Conservation (phyloP, 1,140 invertebrate species). For the Pseudomyrmex pallidus region DNA sequence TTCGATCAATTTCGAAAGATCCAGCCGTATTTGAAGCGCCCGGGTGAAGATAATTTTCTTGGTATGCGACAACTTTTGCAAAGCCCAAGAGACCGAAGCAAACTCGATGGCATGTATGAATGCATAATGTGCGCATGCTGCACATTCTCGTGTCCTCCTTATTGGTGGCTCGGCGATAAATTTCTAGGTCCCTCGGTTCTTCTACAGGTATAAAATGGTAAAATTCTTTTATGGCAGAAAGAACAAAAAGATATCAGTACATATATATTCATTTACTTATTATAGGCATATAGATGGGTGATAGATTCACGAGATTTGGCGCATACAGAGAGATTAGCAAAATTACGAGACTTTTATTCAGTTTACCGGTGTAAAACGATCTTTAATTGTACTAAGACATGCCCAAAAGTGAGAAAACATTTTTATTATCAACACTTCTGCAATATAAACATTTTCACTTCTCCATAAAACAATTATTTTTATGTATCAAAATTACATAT, state of each 20-base stretch:
- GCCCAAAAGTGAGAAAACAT: slow-evolving; percentile 89
- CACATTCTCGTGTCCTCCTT: slow-evolving; percentile 89
- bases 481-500: neutral
- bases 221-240: slow-evolving; percentile 5
- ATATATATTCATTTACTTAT: slow-evolving; percentile 15
- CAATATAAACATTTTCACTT: neutral
- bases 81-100: slow-evolving; percentile 88
- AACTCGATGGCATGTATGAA: slow-evolving; percentile 93
- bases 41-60: slow-evolving; percentile 85
- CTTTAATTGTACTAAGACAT: slow-evolving; percentile 92
- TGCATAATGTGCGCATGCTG: slow-evolving; percentile 91
- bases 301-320: slow-evolving; percentile 92
- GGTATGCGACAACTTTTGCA: slow-evolving; percentile 88
- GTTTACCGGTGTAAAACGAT: slow-evolving; percentile 93
- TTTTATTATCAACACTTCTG: neutral
- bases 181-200: slow-evolving; percentile 90
- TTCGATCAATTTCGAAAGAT: slow-evolving; percentile 94
- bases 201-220: slow-evolving; percentile 84
- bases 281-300: slow-evolving; percentile 88
- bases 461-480: neutral
- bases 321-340: slow-evolving; percentile 87
- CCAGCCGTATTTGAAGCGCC: slow-evolving; percentile 93
- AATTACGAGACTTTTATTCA: slow-evolving; percentile 90
- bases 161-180: slow-evolving; percentile 91
- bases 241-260: neutral